Base-by-base conservation (phyloP, 2,797 vertebrate species). In the Acrossocheilus fasciatus region DNA sequence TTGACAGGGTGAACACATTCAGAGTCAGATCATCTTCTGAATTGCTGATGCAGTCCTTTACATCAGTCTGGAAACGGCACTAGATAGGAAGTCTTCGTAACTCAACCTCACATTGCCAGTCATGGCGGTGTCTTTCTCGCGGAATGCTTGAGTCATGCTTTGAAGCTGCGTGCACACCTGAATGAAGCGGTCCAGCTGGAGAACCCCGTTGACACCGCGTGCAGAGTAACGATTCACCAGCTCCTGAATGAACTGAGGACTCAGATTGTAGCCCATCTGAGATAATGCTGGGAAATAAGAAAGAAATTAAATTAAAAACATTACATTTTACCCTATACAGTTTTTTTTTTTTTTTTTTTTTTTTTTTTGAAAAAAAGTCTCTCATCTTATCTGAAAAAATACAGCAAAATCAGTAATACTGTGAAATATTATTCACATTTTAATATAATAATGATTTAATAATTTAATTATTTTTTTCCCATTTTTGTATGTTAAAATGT, bases 211-310 rank as follows among this genome's bases (percentile, higher is more conserved):
- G 4, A 30, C 73, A 6, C 93, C 90, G 0, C 64, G 91, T 0
- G 75, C 0, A 3, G 72, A 15, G 2, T 94, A 97, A 0, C 95
- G 96, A 14, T 93, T 94, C 88, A 97, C 93, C 89, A 99, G 84
- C 11, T 94, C 93, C 91, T 98, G 97, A 0, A 96, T 95, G 76
- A 99, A 98, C 95, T 99, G 97, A 1, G 97, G 97, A 88, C 97
- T 99, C 88, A 99, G 93, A 92, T 96, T 98, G 92, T 98, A 99
- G 66, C 98, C 98, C 98, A 99, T 97, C 91, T 98, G 98, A 88
- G 96, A 94, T 12, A 99, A 95, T 47, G 98, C 98, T 99, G 91
- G 54, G 70, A 83, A 59, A 89, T 59, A 17, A 87, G n/a, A 75
- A 36, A 52, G 30, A 30, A 30, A 30, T 30, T 23, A 17, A 54